Evolutionary conservation across 2,888 invertebrate species (phyloP).

Genomic region (Lingula anatina): DNA sequence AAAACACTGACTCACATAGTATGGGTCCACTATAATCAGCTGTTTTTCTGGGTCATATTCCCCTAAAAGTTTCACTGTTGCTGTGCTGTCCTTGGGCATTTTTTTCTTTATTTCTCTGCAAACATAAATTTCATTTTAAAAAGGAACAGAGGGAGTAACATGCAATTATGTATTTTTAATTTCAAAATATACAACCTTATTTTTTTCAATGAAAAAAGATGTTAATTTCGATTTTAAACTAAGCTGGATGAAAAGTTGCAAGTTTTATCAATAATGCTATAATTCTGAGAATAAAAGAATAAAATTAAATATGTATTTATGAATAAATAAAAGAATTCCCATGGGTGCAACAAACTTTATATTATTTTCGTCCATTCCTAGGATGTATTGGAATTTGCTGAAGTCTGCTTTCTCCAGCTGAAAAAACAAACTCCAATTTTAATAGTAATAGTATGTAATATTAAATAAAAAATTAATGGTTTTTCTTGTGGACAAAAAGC

Average conservation of each 20-base stretch:
- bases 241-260: no score
- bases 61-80: slow-evolving; percentile 76
- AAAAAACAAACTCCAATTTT: slow-evolving; percentile 32
- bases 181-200: no score
- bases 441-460: slow-evolving; percentile 3
- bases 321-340: no score
- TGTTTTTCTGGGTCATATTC: slow-evolving; percentile 73
- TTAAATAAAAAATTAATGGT: no score
- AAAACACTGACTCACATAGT: slow-evolving; percentile 84
- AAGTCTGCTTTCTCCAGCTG: slow-evolving; percentile 75
- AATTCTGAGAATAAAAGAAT: not conserved
- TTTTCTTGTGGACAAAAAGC: no score
- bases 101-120: slow-evolving; percentile 42
- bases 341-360: slow-evolving; percentile 55
- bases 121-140: slow-evolving; percentile 5
- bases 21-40: slow-evolving; percentile 81
- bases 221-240: no score
- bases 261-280: not conserved
- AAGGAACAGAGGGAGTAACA: not conserved
- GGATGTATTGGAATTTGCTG: slow-evolving; percentile 76
- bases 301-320: not conserved
- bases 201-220: no score
- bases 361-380: slow-evolving; percentile 92
- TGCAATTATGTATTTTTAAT: no score
- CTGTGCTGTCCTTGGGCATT: slow-evolving; percentile 58